These are phyloP conservation scores for Heterohyrax brucei DNA, from an alignment of 2,797 vertebrate species.

Conservation along the genomic window DNA sequence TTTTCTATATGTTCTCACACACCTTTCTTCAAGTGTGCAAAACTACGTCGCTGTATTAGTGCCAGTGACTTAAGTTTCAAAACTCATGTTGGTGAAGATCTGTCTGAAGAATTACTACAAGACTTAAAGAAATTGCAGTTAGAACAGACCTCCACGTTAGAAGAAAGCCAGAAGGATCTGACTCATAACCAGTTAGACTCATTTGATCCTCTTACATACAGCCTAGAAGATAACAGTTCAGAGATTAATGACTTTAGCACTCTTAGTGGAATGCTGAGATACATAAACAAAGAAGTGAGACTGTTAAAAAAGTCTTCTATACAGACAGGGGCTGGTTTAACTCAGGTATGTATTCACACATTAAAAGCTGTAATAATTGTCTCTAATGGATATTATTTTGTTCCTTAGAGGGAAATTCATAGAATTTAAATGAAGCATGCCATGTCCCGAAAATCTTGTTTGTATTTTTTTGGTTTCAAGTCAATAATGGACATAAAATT, in stretches of 20 bases:
- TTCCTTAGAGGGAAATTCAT: slow-evolving; percentile 56
- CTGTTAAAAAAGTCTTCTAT: slow-evolving; percentile 82
- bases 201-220: slow-evolving; percentile 94
- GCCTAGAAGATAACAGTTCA: slow-evolving; percentile 87
- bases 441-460: not conserved
- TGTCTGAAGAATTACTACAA: slow-evolving; percentile 90
- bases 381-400: slow-evolving; percentile 48
- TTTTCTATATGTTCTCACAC: slow-evolving; percentile 66
- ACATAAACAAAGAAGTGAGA: slow-evolving; percentile 90
- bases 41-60: slow-evolving; percentile 85
- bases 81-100: slow-evolving; percentile 89
- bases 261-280: slow-evolving; percentile 90
- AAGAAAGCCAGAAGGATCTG: slow-evolving; percentile 81
- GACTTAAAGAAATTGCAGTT: slow-evolving; percentile 85
- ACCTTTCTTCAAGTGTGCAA: slow-evolving; percentile 75
- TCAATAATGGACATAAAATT: not conserved
- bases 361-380: slow-evolving; percentile 62
- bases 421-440: slow-evolving; percentile 62
- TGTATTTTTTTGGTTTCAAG: not conserved
- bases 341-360: slow-evolving; percentile 85
- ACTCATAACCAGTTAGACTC: slow-evolving; percentile 84
- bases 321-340: slow-evolving; percentile 77
- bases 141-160: slow-evolving; percentile 86
- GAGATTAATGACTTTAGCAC: slow-evolving; percentile 88
- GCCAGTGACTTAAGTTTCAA: slow-evolving; percentile 86